A percentile compares a stretch with the other conserved stretches of the same genome.
phyloP scores from a whole-genome alignment of 1,140 invertebrate genomes.

The Drosophila tsacasi region DNA sequence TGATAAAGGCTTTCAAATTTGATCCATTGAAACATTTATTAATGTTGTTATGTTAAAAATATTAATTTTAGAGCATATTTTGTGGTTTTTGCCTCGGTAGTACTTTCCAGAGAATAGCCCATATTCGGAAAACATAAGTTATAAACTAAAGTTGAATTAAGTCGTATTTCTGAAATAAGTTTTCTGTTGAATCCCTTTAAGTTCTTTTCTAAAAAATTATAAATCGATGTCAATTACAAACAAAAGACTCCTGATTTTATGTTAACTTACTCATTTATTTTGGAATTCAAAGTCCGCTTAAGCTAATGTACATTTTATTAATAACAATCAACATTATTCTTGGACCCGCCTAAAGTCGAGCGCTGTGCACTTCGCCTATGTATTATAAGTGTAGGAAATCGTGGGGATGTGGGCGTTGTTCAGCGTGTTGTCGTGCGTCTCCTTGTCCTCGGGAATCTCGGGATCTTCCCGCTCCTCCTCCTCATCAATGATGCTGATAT shows the following conservation, averaged over 20 bases:
- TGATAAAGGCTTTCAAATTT: no score
- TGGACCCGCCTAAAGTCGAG: constrained; percentile 13
- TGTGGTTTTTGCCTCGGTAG: no score
- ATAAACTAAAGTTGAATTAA: neutral
- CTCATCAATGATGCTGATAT: constrained; percentile 93
- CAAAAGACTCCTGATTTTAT: neutral
- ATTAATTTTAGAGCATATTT: no score
- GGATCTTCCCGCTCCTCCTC: constrained; percentile 88
- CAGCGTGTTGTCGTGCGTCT: constrained; percentile 77
- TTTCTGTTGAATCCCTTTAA: no score
- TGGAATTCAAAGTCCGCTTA: constrained; percentile 39
- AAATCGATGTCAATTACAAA: neutral
- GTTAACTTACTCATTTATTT: constrained; percentile 37
- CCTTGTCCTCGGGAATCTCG: constrained; percentile 82
- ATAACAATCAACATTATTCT: constrained; percentile 45
- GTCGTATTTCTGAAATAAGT: no score
- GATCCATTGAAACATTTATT: no score
- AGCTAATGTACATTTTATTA: constrained; percentile 28
- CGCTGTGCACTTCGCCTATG: constrained; percentile 29
- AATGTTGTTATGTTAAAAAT: no score
- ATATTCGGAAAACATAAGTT: neutral
- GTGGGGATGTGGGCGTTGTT: constrained; percentile 70
- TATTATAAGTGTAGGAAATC: constrained; percentile 65
- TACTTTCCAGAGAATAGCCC: no score
- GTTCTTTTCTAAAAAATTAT: neutral